Evolutionary conservation across 2,113 vertebrate genomes (phyloP).

Genomic region (Aphelocoma coerulescens): DNA sequence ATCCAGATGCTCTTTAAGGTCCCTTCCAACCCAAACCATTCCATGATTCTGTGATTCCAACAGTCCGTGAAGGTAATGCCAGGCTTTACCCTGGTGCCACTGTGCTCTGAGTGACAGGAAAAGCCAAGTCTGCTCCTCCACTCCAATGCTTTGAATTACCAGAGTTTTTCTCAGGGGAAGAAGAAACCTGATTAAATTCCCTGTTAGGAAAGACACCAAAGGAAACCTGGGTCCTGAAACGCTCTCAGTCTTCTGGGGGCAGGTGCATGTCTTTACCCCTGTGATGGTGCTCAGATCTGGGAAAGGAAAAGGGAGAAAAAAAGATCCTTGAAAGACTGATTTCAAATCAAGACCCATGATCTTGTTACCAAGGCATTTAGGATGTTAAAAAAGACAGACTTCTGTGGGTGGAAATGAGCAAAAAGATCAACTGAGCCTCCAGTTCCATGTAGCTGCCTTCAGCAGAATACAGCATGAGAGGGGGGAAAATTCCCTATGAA

Average conservation of each 20-base stretch:
- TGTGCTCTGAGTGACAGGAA: not conserved
- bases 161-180: not conserved
- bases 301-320: not conserved
- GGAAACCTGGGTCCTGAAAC: not conserved
- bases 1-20: not conserved
- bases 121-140: not conserved
- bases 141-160: not conserved
- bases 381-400: constrained; percentile 49
- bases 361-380: constrained; percentile 43
- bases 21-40: not conserved
- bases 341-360: constrained; percentile 42
- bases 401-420: constrained; percentile 43
- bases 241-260: not conserved
- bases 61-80: not conserved
- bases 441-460: not conserved
- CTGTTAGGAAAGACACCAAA: not conserved
- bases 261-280: not conserved
- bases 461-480: not conserved
- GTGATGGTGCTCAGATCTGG: not conserved
- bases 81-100: not conserved
- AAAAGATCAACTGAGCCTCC: constrained; percentile 34
- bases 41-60: not conserved
- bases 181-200: not conserved
- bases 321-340: not conserved
- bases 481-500: not conserved